Base-by-base conservation (phyloP, 1,140 invertebrate species). In the Drosophila repletoides region DNA sequence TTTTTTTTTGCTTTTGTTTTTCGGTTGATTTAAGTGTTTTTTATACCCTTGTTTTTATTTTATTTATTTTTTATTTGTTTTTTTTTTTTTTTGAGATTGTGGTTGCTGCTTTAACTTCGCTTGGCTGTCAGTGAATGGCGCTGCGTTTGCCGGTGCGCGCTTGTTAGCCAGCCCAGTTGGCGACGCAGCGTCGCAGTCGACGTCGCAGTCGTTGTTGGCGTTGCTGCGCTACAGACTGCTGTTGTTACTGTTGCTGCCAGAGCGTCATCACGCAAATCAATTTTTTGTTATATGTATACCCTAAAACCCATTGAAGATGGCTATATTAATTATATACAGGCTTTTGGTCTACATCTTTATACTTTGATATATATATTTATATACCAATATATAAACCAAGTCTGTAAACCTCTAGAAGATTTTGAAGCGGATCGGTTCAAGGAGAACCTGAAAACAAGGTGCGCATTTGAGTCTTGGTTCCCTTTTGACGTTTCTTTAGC, bases 111-210 rank as follows among this genome's bases (percentile, higher is more conserved):
- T 70, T 43, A 61, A 70, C 56, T 55, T 69, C 59, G 76, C 68
- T 31, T 64, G 81, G 67, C 68, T 66, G 72, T 68, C 66, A 65
- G 34, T 74, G 74, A 83, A 77, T 83, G 79, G 45, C 68, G 53
- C 19, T 34, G 28, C 38, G 51, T 45, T 74, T 65, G 70, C 75
- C 76, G 76, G 68, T 76, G 68, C 53, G 68, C 73, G 64, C 55
- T 83, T 83, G 77, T 77, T 83, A 63, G 79, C 63, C 68, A 69
- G 26, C 43, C 53, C 55, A 60, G 15, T 56, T 34, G 26, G 9
- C 29, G 34, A 17, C 33, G 59, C 63, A 40, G 15, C 48, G 48
- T 58, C 58, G 36, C 45, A 22, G 52, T 40, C 46, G 36, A 21
- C 3, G 41, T 29, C 14, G 12, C 52, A 28, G 14, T 43, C 49